phyloP scores from a whole-genome alignment of 2,888 invertebrate species.

The Thymelicus sylvestris region DNA sequence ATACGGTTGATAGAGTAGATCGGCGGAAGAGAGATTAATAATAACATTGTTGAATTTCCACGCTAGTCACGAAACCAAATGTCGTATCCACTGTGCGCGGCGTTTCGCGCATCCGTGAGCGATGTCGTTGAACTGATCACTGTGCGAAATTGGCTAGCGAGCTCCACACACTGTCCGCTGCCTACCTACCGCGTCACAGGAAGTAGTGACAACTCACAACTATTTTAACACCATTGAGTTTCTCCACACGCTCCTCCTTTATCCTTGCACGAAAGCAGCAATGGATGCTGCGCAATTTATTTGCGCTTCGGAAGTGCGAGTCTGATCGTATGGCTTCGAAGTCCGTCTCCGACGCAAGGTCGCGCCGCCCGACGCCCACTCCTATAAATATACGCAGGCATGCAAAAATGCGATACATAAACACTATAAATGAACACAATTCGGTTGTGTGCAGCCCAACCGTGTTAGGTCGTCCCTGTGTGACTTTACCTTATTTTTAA shows the following conservation, averaged over 20 bases:
- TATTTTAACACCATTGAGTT: slow-evolving; percentile 47
- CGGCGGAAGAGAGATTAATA: slow-evolving; percentile 34
- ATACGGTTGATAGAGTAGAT: slow-evolving; percentile 27
- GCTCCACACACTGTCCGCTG: slow-evolving; percentile 62
- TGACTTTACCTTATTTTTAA: slow-evolving; percentile 27
- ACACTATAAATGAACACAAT: slow-evolving; percentile 14
- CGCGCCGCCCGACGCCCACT: slow-evolving; percentile 72
- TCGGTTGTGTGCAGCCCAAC: slow-evolving; percentile 26
- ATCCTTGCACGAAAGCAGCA: background rate
- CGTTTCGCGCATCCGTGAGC: slow-evolving; percentile 61
- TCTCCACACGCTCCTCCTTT: background rate
- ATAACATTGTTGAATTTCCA: slow-evolving; percentile 31
- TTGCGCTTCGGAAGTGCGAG: background rate
- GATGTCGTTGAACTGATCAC: slow-evolving; percentile 80
- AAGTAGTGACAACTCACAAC: background rate
- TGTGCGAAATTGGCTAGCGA: slow-evolving; percentile 80
- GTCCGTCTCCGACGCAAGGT: slow-evolving; percentile 78
- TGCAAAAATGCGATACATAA: slow-evolving; percentile 65
- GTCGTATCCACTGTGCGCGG: slow-evolving; percentile 53
- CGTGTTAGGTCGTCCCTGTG: slow-evolving; percentile 23
- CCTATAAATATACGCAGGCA: slow-evolving; percentile 80
- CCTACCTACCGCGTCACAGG: slow-evolving; percentile 25
- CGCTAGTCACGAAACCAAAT: slow-evolving; percentile 43
- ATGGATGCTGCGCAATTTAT: background rate
- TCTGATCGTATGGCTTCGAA: slow-evolving; percentile 5